Conservation (phyloP, 2,113 vertebrate species). For the Strix aluco region DNA sequence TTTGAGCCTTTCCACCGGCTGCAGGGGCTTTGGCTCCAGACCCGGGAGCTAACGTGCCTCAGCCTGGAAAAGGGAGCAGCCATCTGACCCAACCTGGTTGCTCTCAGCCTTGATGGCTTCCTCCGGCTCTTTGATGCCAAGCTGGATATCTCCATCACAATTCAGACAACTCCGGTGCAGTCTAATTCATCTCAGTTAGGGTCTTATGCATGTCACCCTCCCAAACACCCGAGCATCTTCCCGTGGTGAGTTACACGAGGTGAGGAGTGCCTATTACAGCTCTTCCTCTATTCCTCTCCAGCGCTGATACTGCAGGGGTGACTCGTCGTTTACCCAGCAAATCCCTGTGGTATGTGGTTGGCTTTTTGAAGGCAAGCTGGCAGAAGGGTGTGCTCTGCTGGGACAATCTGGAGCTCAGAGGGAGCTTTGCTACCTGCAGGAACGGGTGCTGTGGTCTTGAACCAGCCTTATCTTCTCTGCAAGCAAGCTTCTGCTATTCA, state of each 20-base stretch:
- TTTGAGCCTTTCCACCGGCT: not conserved
- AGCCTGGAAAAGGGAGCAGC: not conserved
- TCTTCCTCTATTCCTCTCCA: not conserved
- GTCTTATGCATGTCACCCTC: not conserved
- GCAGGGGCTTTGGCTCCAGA: not conserved
- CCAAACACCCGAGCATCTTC: not conserved
- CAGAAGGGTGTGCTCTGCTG: fast-evolving
- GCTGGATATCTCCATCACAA: not conserved
- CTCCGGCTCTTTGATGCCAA: not conserved
- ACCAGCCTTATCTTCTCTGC: not conserved
- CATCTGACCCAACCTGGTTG: not conserved
- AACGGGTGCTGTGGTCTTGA: fast-evolving
- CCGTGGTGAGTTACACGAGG: fast-evolving
- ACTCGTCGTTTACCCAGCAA: not conserved
- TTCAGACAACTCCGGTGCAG: not conserved
- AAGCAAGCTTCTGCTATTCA: not conserved
- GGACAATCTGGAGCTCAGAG: fast-evolving
- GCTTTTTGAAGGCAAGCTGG: not conserved
- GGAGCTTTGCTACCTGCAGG: not conserved
- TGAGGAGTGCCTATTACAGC: not conserved
- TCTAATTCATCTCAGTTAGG: not conserved
- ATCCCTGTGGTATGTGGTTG: not conserved
- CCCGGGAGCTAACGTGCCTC: fast-evolving
- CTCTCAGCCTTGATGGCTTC: not conserved
- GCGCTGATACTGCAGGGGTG: not conserved